Base-by-base conservation (phyloP, 2,888 invertebrate genomes). In the Cataglyphis albicans region DNA sequence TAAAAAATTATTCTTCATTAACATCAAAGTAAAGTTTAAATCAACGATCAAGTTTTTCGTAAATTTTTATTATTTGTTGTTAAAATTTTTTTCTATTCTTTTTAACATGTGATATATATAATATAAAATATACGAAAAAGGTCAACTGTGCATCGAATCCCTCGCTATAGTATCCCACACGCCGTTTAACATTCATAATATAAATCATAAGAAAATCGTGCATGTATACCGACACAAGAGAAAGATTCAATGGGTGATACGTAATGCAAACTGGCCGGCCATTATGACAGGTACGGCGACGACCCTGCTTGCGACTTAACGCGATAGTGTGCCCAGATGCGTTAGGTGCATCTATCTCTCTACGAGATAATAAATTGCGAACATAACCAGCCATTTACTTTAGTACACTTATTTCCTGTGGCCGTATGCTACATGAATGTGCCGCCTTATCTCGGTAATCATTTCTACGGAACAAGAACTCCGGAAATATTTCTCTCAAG, bases 381-480 rank as follows among this genome's bases (percentile, higher is more conserved):
- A 55, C 78, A 85, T 86, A 87, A 87, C 84, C 85, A 72, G 81
- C 80, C 82, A 86, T 88, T 88, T 88, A 86, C 82, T 73, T 73
- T 82, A 75, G 55, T 68, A 64, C 82, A 48, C 83, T 84, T 86
- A 88, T 73, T 38, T 61, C 41, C 52, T 64, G 68, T 52, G 63
- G 61, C 65, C 68, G 81, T 44, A 52, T 10, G 59, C 15, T 73
- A 80, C 84, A 84, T 64, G 81, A 32, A 64, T 65, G 59, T 82
- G 82, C 84, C 67, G 72, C 82, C 88, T 88, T 88, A 88, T 88
- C 88, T 87, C 72, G 68, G 70, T 78, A 86, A 85, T 85, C 85
- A 83, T 88, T 87, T 83, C 82, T 82, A 48, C 65, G 82, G 83
- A 82, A 84, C 88, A 85, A 83, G 82, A 84, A 85, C 86, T 73